A percentile compares a stretch with the other conserved stretches of the same genome.
phyloP scores from a whole-genome alignment of 2,797 vertebrate species.

The Anguilla anguilla region DNA sequence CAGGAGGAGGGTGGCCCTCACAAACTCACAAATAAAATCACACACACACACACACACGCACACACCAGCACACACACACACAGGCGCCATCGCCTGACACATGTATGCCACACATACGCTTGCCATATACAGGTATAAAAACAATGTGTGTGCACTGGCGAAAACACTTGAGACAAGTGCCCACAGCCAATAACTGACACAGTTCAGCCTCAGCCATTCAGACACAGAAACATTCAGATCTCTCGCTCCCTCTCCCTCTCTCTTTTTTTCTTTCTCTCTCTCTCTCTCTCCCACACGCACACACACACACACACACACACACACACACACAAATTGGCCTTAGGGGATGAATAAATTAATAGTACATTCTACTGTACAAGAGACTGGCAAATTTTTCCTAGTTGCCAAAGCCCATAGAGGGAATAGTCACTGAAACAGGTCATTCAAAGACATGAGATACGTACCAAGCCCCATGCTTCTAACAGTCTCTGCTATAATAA shows the following conservation, averaged over 20 bases:
- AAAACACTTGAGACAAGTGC: background rate
- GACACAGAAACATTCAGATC: slow-evolving; percentile 9
- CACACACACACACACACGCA: slow-evolving; percentile 25
- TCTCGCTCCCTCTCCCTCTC: background rate
- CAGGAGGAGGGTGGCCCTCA: slow-evolving; percentile 4
- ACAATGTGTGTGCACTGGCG: background rate
- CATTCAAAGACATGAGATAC: background rate
- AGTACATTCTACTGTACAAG: background rate
- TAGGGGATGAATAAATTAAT: background rate
- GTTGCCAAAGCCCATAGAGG: background rate
- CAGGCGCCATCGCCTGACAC: slow-evolving; percentile 16
- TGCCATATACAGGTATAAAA: background rate
- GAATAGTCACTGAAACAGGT: background rate
- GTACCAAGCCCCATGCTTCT: background rate
- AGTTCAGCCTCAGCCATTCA: background rate
- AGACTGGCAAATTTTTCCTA: background rate
- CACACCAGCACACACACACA: background rate
- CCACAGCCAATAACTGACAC: background rate
- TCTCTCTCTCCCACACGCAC: background rate
- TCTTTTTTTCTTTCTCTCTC: background rate
- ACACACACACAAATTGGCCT: background rate
- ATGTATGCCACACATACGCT: background rate
- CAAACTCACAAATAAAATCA: slow-evolving; percentile 4
- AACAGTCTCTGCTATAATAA: background rate
- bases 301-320: background rate